Evolutionary conservation across 2,113 vertebrate species (phyloP).

Genomic region (western clawed frog (Xenopus tropicalis)): UCB_Xtro_10.0 CM004445.2:89681501-89682000

Average conservation of each 20-base stretch:
- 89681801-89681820: background rate
- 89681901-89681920: constrained; percentile 20
- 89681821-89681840: constrained; percentile 26
- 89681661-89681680: background rate
- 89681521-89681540: too few relatives aligned
- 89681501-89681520: too few relatives aligned
- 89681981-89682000: constrained; percentile 9
- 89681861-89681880: constrained; percentile 43
- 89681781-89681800: background rate
- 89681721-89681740: background rate
- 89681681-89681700: background rate
- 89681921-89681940: constrained; percentile 27
- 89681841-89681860: constrained; percentile 19
- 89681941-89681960: constrained; percentile 29
- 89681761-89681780: background rate
- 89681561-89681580: too few relatives aligned
- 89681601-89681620: background rate
- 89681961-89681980: constrained; percentile 19
- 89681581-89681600: background rate
- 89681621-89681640: background rate
- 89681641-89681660: background rate
- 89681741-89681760: background rate
- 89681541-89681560: too few relatives aligned
- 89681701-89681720: background rate
- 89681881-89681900: constrained; percentile 18